Base-by-base conservation (phyloP, 2,113 vertebrate genomes). In the Isichthys henryi region DNA sequence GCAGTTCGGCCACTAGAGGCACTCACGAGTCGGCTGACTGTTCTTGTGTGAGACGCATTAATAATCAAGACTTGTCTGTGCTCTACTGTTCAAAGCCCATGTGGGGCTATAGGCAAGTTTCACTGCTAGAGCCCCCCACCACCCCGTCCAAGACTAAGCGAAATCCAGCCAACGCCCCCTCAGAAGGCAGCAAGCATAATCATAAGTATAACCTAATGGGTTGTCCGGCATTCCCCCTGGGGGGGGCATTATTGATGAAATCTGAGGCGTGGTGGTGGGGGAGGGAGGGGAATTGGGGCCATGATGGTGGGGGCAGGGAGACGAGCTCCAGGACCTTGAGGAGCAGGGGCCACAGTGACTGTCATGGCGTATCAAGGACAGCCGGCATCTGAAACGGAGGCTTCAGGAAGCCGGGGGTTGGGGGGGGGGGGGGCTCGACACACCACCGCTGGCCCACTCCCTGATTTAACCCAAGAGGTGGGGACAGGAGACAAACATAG, bases 261-360 rank as follows among this genome's bases (percentile, higher is more conserved):
- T 17, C 10, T 17, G 70, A 74, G 70, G 70, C 15, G 35, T 19
- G 70, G 15, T 77, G 74, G 15, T 39, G 58, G 58, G 58, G 58
- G 1, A 58, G 56, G 21, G 21, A 58, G 8, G 8, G 23, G 58
- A 10, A 9, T 62, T 62, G 58, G 58, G 58, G 23, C 58, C 23
- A 2, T 74, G 88, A 74, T 50, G 83, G 39, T 88, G 62, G 52
- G 35, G 84, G 86, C 31, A 43, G 70, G 74, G 70, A 39, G 27
- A 39, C 13, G 5, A 35, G 31, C 70, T 77, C 1, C 15, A 31
- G 70, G 74, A 39, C 87, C 92, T 82, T 90, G 93, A 94, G 94
- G 93, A 92, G 89, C 89, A 91, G 35, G 74, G 87, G 31, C 90
- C 92, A 92, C 92, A 93, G 90, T 90, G 92, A 94, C 92, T 92